Percentiles rank a stretch among this genome's conserved stretches.
phyloP scores from a whole-genome alignment of 2,797 vertebrate species.

The Tapera naevia region DNA sequence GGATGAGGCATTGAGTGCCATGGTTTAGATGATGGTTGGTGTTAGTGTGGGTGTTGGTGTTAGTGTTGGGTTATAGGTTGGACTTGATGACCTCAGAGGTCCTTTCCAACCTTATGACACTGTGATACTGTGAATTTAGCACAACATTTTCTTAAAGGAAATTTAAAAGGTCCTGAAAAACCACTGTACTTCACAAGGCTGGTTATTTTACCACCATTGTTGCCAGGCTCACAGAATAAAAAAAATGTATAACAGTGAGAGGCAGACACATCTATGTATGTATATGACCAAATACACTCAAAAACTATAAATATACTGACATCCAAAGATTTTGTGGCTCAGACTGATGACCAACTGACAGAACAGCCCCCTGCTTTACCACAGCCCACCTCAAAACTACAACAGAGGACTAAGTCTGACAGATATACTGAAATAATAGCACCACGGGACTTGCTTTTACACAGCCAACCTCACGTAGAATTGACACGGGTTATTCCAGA shows the following conservation, averaged over 20 bases:
- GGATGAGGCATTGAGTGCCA: too few species aligned
- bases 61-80: too few species aligned
- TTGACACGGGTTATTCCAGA: not conserved
- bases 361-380: not conserved
- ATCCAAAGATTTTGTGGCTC: not conserved
- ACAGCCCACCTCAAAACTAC: not conserved
- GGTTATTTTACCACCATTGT: not conserved
- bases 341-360: not conserved
- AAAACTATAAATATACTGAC: not conserved
- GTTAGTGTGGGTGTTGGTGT: too few species aligned
- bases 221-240: not conserved
- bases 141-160: not conserved
- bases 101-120: too few species aligned
- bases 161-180: not conserved
- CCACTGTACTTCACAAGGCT: not conserved
- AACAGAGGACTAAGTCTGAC: not conserved
- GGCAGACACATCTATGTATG: not conserved
- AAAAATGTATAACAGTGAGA: not conserved
- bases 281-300: not conserved
- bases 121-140: too few species aligned
- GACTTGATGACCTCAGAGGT: too few species aligned
- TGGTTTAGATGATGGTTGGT: too few species aligned
- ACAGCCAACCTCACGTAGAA: not conserved
- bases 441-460: not conserved
- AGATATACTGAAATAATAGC: not conserved